Evolutionary conservation across 1,140 invertebrate genomes (phyloP).

Genomic region (Zaprionus davidi): DNA sequence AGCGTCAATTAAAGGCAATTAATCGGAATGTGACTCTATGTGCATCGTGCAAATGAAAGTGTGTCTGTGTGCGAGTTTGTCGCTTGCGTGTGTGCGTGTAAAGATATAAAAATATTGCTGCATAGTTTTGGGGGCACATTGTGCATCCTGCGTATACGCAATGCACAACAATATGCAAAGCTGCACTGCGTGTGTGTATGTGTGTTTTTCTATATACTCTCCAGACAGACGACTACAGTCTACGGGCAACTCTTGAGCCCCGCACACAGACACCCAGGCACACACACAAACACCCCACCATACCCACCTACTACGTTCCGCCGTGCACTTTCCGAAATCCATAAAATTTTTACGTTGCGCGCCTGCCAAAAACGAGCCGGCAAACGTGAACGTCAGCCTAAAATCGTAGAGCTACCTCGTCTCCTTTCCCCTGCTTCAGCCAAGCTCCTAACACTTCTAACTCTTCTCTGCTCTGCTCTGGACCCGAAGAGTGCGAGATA

Average conservation of each 20-base stretch:
- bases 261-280: neutral
- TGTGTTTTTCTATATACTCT: constrained; percentile 49
- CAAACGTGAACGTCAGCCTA: constrained; percentile 9
- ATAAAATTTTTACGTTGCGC: constrained; percentile 49
- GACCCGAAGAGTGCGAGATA: constrained; percentile 63
- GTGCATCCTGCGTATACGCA: constrained; percentile 49
- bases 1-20: constrained; percentile 63
- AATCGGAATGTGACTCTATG: constrained; percentile 24
- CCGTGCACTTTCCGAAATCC: constrained; percentile 27
- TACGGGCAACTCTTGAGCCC: constrained; percentile 31
- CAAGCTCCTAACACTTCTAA: neutral
- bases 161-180: constrained; percentile 16
- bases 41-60: neutral
- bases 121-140: constrained; percentile 59
- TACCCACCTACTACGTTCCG: neutral
- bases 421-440: neutral
- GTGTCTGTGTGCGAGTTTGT: neutral
- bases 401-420: neutral
- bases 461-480: neutral
- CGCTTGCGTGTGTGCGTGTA: neutral
- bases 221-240: constrained; percentile 53
- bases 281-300: neutral
- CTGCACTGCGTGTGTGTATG: neutral
- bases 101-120: constrained; percentile 58
- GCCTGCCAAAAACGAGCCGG: constrained; percentile 38